A percentile compares a stretch with the other conserved stretches of the same genome.
Evolutionary conservation across 2,888 invertebrate genomes (phyloP).

Genomic region (Itoplectis maculator): DNA sequence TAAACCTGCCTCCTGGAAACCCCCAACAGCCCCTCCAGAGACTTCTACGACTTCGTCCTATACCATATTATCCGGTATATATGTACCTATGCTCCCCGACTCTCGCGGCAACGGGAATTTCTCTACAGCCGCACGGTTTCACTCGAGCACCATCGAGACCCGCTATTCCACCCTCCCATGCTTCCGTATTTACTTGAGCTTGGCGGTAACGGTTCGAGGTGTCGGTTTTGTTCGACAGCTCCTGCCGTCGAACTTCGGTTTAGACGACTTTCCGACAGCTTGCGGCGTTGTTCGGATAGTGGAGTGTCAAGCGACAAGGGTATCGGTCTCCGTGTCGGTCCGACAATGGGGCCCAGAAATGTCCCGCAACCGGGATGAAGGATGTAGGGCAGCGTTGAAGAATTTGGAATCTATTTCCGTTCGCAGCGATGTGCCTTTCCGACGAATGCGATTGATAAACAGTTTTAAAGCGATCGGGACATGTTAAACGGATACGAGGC

Average conservation of each 20-base stretch:
- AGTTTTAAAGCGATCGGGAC: constrained; percentile 8
- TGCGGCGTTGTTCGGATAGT: constrained; percentile 18
- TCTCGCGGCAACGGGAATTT: constrained; percentile 7
- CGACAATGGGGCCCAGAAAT: background rate
- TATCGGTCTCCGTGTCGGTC: constrained; percentile 1
- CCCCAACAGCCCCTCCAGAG: constrained; percentile 17
- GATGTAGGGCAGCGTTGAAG: background rate
- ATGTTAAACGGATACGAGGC: constrained; percentile 16
- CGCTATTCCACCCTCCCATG: background rate
- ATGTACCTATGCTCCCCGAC: constrained; percentile 1
- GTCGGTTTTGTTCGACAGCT: constrained; percentile 47
- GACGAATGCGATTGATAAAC: constrained; percentile 11
- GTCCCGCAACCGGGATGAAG: background rate
- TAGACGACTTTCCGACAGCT: constrained; percentile 45
- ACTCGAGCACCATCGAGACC: constrained; percentile 22
- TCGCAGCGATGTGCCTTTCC: constrained; percentile 2
- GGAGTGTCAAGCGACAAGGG: constrained; percentile 20
- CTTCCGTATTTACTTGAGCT: constrained; percentile 33
- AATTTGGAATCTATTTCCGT: constrained; percentile 15
- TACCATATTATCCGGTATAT: constrained; percentile 15
- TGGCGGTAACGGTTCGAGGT: constrained; percentile 25
- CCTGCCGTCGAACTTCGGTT: constrained; percentile 26
- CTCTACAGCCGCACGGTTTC: constrained; percentile 22
- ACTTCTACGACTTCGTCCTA: constrained; percentile 1
- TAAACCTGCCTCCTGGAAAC: constrained; percentile 21